A percentile compares a stretch with the other conserved stretches of the same genome.
These are phyloP conservation scores for Coregonus clupeaformis DNA, from an alignment of 2,113 vertebrate genomes.

Conservation along the genomic window DNA sequence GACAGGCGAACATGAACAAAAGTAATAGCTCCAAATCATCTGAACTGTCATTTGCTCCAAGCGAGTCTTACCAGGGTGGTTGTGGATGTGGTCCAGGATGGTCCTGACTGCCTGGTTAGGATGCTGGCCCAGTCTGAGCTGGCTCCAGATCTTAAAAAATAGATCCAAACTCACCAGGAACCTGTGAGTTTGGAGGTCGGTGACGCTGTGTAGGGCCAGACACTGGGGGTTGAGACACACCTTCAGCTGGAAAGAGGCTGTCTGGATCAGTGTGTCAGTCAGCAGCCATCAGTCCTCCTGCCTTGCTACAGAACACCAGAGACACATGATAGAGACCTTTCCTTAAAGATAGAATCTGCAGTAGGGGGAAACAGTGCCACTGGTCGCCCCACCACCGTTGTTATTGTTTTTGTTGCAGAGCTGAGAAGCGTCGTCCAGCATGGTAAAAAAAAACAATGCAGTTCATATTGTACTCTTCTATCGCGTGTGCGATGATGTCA, in stretches of 20 bases:
- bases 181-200: conserved; percentile 89
- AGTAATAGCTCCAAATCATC: too few relatives aligned
- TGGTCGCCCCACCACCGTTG: too few relatives aligned
- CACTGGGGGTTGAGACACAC: conserved; percentile 89
- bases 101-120: conserved; percentile 76
- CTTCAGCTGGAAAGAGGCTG: conserved; percentile 89
- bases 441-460: too few relatives aligned
- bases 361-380: too few relatives aligned
- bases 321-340: too few relatives aligned
- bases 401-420: too few relatives aligned
- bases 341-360: too few relatives aligned
- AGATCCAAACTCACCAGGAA: conserved; percentile 92
- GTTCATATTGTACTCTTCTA: too few relatives aligned
- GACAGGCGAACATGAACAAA: too few relatives aligned
- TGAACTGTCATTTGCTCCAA: background rate
- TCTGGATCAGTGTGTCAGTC: conserved; percentile 84
- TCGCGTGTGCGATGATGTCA: too few relatives aligned
- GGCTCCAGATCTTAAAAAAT: conserved; percentile 86
- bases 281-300: conserved; percentile 94
- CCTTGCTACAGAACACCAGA: conserved; percentile 64
- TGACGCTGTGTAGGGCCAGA: conserved; percentile 92
- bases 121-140: conserved; percentile 85
- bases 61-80: conserved; percentile 78
- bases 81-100: conserved; percentile 81
- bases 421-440: too few relatives aligned